Base-by-base conservation (phyloP, 2,113 vertebrate species). In the Oophaga pumilio region DNA sequence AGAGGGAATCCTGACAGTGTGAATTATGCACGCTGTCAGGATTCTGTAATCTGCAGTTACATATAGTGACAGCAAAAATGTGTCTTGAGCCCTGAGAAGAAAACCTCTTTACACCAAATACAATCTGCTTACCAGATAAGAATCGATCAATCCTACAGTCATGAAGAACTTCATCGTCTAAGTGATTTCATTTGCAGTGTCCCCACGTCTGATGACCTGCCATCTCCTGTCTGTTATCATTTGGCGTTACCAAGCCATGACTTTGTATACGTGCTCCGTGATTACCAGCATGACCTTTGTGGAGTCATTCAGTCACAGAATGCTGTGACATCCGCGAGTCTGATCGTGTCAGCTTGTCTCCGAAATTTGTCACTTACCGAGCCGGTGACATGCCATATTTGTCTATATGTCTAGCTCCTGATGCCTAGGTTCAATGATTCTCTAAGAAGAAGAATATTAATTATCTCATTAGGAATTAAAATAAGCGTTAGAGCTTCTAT, bases 361-460 rank as follows among this genome's bases (percentile, higher is more conserved):
- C 82, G 79, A 10, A 62, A 64, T 90, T 83, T 89, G 84, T 89
- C 90, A 84, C 77, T 91, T 90, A 83, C 57, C 71, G 9, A 85
- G 88, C 86, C 87, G 83, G 71, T 86, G 88, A 89, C 86, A 76
- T 89, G 90, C 90, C 89, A 89, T 85, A 84, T 91, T 92, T 91
- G 85, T 92, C 87, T 90, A 90, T 88, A 89, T 89, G 89, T 84
- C 90, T 0, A 17, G 88, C 20, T 83, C 64, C 15, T 74, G 87
- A 90, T 78, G 66, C 60, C 5, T 89, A 73, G 86, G 85, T 84
- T 87, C 89, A 89, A 88, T 13, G 71, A 86, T 59, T 90, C 86
- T 13, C 4, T 77, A 60, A 82, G 43, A 62, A 76, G 33, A 64
- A 74, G 90, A 90, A 91, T 89, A 81, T 84, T 90, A 91, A 86